Evolutionary conservation across 35 echinoderm and acorn worm genomes (phyloP), one percentile per base, ranked within the genome.

Genomic region (Chiridota heheva): DNA sequence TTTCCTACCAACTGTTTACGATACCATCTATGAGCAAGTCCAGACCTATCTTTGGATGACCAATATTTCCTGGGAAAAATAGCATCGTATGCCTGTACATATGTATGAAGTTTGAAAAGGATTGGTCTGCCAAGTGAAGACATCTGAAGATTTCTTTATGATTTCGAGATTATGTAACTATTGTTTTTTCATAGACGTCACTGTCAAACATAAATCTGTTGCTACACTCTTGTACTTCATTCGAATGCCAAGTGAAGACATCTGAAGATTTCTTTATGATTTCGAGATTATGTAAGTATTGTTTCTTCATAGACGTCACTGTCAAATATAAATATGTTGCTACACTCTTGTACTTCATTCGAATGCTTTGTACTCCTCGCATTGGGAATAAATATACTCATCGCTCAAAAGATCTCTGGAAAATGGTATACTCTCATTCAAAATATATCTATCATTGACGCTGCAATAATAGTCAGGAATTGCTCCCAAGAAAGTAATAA

Each of bases 401-500:
- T 0, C 70, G n/a, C 33, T 51, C 44, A 51, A 42, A 74, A 51
- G 4, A 31, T 27, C 70, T 29, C 22, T 17, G 35, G 5, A 0
- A 13, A 41, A 24, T 40, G 15, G 20, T 4, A 26, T 51, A 51
- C 44, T 15, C 5, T n/a, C 6, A 4, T 10, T 17, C 44, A 17
- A 8, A 32, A 51, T 74, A 31, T 46, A n/a, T 34, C 43, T 18
- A 13, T 15, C 44, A 24, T 74, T 27, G 13, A 47, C 43, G 5
- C 36, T 74, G 70, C 70, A 74, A 51, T 45, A 31, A 51, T 74
- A 29, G 3, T 74, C 70, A 12, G 70, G 44, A 31, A 47, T 74
- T 22, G 42, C 70, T 22, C 70, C 70, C n/a, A 46, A 51, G 30
- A 74, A 74, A 45, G 70, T 74, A 27, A 74, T 53, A 51, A 51